A percentile compares a stretch with the other conserved stretches of the same genome.
phyloP scores from a whole-genome alignment of 2,113 vertebrate species.

The Salminus brasiliensis region DNA sequence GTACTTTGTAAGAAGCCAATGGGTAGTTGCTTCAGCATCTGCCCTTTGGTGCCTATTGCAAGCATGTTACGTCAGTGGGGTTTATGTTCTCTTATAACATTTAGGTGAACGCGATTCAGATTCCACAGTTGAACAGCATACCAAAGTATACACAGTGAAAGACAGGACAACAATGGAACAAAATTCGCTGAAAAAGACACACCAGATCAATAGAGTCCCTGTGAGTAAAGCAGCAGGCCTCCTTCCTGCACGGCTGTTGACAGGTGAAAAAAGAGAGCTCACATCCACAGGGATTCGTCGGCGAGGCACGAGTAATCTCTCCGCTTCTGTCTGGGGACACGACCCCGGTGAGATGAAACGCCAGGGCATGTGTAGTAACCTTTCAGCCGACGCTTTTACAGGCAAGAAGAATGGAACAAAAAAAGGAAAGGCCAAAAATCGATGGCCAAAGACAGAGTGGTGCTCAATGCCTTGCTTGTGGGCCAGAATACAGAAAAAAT shows the following conservation, averaged over 20 bases:
- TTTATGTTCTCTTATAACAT: no score
- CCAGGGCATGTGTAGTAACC: neutral
- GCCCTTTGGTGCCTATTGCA: no score
- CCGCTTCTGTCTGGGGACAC: constrained; percentile 1
- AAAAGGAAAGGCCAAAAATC: constrained; percentile 42
- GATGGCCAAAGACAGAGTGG: constrained; percentile 32
- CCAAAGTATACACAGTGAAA: neutral
- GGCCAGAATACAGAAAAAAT: neutral
- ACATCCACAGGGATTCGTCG: constrained; percentile 11
- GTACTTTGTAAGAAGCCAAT: no score
- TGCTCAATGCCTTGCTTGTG: constrained; percentile 38
- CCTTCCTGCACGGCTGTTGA: neutral
- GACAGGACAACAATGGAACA: neutral
- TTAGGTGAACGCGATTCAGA: no score
- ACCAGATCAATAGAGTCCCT: neutral
- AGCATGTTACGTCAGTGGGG: no score
- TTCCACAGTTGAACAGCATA: no score
- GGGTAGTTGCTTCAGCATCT: no score
- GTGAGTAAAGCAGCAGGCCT: constrained; percentile 8
- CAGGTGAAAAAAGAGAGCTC: neutral
- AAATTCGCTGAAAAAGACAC: neutral
- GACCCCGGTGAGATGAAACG: neutral
- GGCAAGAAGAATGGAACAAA: constrained; percentile 16
- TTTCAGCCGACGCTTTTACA: neutral
- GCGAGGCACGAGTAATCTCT: constrained; percentile 23